Evolutionary conservation across 2,888 invertebrate species (phyloP), one percentile per base, ranked within the genome.

Genomic region (Odontomyia ornata): DNA sequence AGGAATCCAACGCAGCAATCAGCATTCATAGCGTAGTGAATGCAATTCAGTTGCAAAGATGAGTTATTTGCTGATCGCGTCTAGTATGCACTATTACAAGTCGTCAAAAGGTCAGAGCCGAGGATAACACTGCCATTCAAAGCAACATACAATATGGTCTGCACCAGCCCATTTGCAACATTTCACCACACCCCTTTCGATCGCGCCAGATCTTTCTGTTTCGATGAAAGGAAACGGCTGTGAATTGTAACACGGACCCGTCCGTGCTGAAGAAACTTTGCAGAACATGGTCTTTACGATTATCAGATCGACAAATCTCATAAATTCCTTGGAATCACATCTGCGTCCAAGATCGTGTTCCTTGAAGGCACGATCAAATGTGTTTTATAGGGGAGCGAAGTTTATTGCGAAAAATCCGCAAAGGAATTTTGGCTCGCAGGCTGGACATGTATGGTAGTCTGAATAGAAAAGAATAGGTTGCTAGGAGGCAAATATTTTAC

Each of bases 261-360:
- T 30, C 60, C 23, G 30, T 28, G 25, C 23, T 3, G 30, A 56
- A 28, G n/a, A 30, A 73, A 30, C 21, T 73, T 47, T 25, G 13
- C 46, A 47, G 47, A 11, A 18, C 60, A 56, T 36, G 60, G 36
- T 57, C 60, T 73, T 73, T 57, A 21, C 73, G 73, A 73, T 21
- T 73, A 73, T 73, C 73, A 57, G 60, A 73, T 73, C 73, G 25
- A 56, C 57, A 57, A 73, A 73, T 60, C 57, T 73, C 60, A 60
- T 73, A 60, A 57, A 60, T 73, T 60, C 73, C 73, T 60, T 36
- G 23, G 18, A 57, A 57, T 73, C 18, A 27, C 72, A 56, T 56
- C 72, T 72, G 47, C 47, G 7, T 27, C 7, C 4, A 23, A 71
- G 71, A 47, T 71, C 47, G 27, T 13, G 46, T 52, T 71, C 71